A percentile compares a stretch with the other conserved stretches of the same genome.
Conservation (phyloP, 1,140 invertebrate genomes). For the Liolophura sinensis region DNA sequence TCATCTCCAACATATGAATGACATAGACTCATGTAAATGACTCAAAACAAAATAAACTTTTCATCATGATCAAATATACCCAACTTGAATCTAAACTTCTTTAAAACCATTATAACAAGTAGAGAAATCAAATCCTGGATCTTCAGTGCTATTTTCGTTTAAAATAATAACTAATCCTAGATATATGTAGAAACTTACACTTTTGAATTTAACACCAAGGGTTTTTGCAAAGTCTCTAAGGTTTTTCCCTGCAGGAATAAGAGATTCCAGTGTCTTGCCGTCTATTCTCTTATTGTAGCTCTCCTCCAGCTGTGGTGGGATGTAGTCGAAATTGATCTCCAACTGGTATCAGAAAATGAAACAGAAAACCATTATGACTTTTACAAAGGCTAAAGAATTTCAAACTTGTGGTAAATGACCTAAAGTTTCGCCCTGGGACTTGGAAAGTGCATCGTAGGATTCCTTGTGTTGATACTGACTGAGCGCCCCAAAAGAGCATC, state of each 20-base stretch:
- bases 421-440: too few species aligned
- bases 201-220: conserved; percentile 41
- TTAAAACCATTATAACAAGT: too few species aligned
- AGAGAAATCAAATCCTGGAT: too few species aligned
- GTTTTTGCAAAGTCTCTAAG: conserved; percentile 36
- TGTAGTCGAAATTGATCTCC: conserved; percentile 41
- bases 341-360: conserved; percentile 15
- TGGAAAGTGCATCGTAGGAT: too few species aligned
- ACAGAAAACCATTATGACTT: neutral
- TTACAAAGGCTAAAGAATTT: neutral
- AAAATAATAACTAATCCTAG: neutral
- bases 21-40: too few species aligned
- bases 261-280: conserved; percentile 27
- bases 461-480: too few species aligned
- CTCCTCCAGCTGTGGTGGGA: conserved; percentile 34
- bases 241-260: conserved; percentile 40
- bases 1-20: too few species aligned
- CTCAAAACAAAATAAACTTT: too few species aligned
- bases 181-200: conserved; percentile 29
- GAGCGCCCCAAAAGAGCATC: too few species aligned
- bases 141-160: neutral
- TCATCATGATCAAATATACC: too few species aligned
- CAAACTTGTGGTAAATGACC: too few species aligned
- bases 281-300: conserved; percentile 28
- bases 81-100: too few species aligned